Evolutionary conservation across 2,113 vertebrate species (phyloP), one percentile per base, ranked within the genome.

Genomic region (Trematocara unimaculatum): DNA sequence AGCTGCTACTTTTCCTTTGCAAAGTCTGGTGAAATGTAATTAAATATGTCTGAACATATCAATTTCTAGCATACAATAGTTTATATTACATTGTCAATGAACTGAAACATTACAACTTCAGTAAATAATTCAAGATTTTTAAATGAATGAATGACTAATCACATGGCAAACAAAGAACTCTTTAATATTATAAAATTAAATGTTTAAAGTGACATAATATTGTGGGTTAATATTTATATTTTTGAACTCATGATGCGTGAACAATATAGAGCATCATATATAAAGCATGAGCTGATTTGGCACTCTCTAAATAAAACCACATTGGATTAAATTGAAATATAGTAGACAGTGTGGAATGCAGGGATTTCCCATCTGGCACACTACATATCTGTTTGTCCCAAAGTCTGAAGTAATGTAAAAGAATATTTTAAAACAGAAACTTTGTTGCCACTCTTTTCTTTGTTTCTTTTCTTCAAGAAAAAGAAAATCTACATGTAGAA

Each of bases 251-350:
- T 38, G 33, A 13, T 13, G 62, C 1, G 0, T 13, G 45, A 51
- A 31, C 15, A 49, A 29, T 49, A 18, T 49, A 77, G 7, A 74
- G 42, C 42, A 49, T 4, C 10, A 8, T 38, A 4, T 64, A 20
- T n/a, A 38, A 38, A 67, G 33, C 60, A 20, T 33, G 45, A 51
- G 10, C 47, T 51, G 17, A 13, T 31, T 77, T 33, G 72, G 17
- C 4, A 29, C 0, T 13, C 10, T 51, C 26, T 77, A n/a, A 51
- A 72, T 33, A 31, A 77, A 77, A 77, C 2, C 9, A 8, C 40
- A 72, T 0, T 72, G 8, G 7, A 49, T 47, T 77, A 49, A 31
- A 31, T 0, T 49, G 23, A 0, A 70, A 1, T 45, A 14, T 40
- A 70, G 45, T 33, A 51, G 14, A 77, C 26, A 49, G 7, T 56